Evolutionary conservation across 2,888 invertebrate species (phyloP), one percentile per base, ranked within the genome.

Genomic region (Tanytarsus gracilentus): DNA sequence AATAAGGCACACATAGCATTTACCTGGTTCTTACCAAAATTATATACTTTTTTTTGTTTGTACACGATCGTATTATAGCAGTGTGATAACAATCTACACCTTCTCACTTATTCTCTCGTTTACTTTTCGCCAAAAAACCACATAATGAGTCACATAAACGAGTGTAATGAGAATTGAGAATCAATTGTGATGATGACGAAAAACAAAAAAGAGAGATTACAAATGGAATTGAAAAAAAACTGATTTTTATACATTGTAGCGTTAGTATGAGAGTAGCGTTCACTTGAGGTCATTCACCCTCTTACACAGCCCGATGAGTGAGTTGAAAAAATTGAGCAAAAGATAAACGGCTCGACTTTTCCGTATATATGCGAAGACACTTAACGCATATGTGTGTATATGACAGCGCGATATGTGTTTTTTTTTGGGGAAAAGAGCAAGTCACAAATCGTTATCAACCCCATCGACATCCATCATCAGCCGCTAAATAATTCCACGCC

Each of bases 241-340:
- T 39, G 55, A 55, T 55, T 52, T 44, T 55, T 27, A 55, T 55
- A 55, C 55, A 55, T 55, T 55, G 55, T 55, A 55, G 55, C 55
- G 39, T 14, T 39, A 26, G 55, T 40, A 40, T 55, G 55, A 55
- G 55, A 55, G 33, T 26, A 55, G 40, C 55, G 55, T 55, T 55
- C 39, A 55, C 25, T 39, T 16, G 14, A 55, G 55, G 39, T 55
- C 40, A 8, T 55, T 55, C 36, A 55, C 55, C 44, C 44, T 23
- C 8, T 4, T 18, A 33, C 33, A 33, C 21, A 8, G 44, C 44
- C 23, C 40, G 16, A 40, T 40, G 44, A 44, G 44, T n/a, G 50
- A 27, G 50, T 50, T 50, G 27, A 50, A 50, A 40, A 33, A 50
- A 30, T 53, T 30, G 53, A 53, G 53, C 44, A 44, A 53, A 53